Evolutionary conservation across 2,888 invertebrate species (phyloP).

Genomic region (Perithous albicinctus): DNA sequence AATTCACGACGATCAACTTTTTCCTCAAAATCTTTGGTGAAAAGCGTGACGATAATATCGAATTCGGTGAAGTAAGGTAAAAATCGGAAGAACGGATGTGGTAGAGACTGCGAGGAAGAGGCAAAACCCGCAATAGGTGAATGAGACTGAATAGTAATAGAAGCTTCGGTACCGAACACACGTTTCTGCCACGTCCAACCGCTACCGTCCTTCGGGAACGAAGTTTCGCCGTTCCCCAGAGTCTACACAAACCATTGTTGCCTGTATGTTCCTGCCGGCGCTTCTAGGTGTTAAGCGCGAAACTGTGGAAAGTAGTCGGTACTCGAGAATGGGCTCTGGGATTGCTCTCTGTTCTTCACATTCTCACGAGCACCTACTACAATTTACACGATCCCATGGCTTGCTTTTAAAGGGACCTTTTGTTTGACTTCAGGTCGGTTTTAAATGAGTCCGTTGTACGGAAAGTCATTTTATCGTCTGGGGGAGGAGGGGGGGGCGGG

Average conservation of each 20-base stretch:
- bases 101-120: conserved; percentile 1
- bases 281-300: conserved; percentile 21
- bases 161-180: conserved; percentile 7
- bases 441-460: neutral
- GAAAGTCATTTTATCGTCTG: neutral
- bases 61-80: neutral
- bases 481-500: neutral
- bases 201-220: conserved; percentile 45
- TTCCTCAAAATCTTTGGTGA: neutral
- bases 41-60: conserved; percentile 24
- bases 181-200: conserved; percentile 44
- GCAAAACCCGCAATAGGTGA: conserved; percentile 6
- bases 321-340: conserved; percentile 53
- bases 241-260: conserved; percentile 51
- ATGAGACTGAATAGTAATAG: conserved; percentile 16
- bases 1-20: neutral
- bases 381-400: neutral
- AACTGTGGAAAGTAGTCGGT: conserved; percentile 49
- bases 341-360: conserved; percentile 39
- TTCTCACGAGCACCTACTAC: neutral
- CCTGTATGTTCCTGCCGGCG: conserved; percentile 20
- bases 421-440: neutral
- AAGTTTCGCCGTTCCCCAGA: conserved; percentile 53
- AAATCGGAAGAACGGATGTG: conserved; percentile 1
- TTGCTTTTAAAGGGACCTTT: neutral